phyloP scores from a whole-genome alignment of 2,113 vertebrate genomes.

The Myotis yumanensis region DNA sequence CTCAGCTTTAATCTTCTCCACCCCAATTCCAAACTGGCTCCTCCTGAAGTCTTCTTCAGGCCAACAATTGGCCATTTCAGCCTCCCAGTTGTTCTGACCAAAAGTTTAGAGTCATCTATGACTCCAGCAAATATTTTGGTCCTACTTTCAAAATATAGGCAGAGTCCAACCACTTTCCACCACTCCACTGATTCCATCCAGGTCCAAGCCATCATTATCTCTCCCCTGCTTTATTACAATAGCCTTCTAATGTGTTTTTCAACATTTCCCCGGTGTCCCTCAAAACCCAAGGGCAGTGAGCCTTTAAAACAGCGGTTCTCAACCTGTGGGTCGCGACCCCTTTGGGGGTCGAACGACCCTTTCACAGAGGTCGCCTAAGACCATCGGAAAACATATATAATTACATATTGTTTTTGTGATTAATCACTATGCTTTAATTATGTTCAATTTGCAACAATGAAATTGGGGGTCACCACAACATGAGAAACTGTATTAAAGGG shows the following conservation, averaged over 20 bases:
- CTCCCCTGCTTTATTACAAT: not conserved
- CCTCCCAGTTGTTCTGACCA: not conserved
- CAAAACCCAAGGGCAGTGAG: not conserved
- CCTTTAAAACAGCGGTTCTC: not conserved
- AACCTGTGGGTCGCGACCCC: no score
- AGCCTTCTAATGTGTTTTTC: not conserved
- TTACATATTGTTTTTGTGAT: no score
- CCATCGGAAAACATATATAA: no score
- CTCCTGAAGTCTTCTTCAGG: not conserved
- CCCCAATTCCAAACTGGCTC: not conserved
- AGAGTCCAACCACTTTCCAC: not conserved
- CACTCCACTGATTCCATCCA: not conserved
- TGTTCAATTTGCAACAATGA: no score
- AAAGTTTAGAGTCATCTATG: not conserved
- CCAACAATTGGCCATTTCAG: not conserved
- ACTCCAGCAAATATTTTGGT: not conserved
- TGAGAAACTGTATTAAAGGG: no score
- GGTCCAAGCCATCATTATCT: not conserved
- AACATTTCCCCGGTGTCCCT: not conserved
- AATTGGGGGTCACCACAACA: no score
- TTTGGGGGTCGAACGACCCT: no score
- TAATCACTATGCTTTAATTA: no score
- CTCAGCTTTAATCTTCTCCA: not conserved
- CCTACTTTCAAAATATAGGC: not conserved
- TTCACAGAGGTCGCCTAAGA: no score